Evolutionary conservation across 2,797 vertebrate species (phyloP).

Genomic region (Glossophaga mutica): DNA sequence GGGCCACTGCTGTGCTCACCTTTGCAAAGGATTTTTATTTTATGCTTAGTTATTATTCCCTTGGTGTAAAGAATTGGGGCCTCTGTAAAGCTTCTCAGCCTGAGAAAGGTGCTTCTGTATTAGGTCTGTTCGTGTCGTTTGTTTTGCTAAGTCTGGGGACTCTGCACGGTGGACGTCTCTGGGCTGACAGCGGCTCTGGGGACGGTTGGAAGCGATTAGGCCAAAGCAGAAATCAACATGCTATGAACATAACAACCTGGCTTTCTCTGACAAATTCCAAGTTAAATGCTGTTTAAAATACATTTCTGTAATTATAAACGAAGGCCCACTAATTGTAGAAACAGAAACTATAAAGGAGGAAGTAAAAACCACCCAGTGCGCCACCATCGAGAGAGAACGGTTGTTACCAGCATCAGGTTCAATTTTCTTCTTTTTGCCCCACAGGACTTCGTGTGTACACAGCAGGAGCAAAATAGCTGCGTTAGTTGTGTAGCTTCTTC

Average conservation of each 20-base stretch:
- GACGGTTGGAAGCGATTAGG: background rate
- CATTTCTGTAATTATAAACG: constrained; percentile 22
- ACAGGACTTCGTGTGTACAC: background rate
- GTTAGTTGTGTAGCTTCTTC: background rate
- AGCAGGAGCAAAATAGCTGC: background rate
- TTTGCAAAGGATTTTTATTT: background rate
- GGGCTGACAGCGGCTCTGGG: background rate
- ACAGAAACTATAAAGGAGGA: background rate
- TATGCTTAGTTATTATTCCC: background rate
- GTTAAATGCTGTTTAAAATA: background rate
- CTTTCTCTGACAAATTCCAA: background rate
- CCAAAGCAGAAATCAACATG: constrained; percentile 52
- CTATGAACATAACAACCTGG: background rate
- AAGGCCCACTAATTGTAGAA: background rate
- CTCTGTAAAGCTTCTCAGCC: background rate
- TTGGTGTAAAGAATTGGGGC: background rate
- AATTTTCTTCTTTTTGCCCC: background rate
- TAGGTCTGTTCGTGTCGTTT: constrained; percentile 13
- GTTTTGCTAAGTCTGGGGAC: background rate
- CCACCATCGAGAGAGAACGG: background rate
- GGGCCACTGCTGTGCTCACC: background rate
- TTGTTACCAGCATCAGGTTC: background rate
- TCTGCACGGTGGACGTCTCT: background rate
- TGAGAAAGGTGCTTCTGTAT: constrained; percentile 34
- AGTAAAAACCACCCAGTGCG: background rate